These are phyloP conservation scores for Sardina pilchardus DNA, from an alignment of 2,113 vertebrate species.

Conservation along the genomic window DNA sequence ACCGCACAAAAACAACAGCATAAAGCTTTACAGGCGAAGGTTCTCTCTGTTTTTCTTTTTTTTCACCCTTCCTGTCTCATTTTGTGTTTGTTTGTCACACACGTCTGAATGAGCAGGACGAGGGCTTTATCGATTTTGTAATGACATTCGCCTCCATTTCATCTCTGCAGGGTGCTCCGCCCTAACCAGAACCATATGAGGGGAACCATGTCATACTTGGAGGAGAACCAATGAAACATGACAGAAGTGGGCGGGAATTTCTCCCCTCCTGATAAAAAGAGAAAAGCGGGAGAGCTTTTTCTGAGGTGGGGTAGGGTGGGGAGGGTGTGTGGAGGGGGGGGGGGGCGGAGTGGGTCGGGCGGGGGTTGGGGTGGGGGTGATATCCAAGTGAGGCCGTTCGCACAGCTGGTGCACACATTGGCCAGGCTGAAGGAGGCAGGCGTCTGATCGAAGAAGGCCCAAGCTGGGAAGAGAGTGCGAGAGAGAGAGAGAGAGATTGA, in stretches of 20 bases:
- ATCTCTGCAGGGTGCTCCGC: conserved; percentile 76
- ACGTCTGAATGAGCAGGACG: conserved; percentile 58
- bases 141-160: conserved; percentile 71
- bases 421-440: conserved; percentile 42
- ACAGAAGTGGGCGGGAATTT: conserved; percentile 80
- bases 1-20: background rate
- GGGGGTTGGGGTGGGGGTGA: conserved; percentile 69
- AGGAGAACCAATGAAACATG: conserved; percentile 78
- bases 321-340: conserved; percentile 67
- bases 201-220: conserved; percentile 81
- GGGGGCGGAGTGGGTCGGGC: conserved; percentile 71
- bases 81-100: conserved; percentile 47
- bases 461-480: background rate
- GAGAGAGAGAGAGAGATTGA: background rate
- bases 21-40: background rate
- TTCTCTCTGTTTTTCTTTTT: background rate
- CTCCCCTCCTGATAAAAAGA: conserved; percentile 77
- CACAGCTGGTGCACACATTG: conserved; percentile 80
- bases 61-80: background rate
- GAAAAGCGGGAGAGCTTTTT: conserved; percentile 74
- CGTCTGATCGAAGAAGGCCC: background rate
- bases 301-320: conserved; percentile 69
- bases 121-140: conserved; percentile 71
- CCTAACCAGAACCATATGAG: conserved; percentile 81
- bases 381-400: conserved; percentile 62